phyloP scores from a whole-genome alignment of 1,140 invertebrate genomes.

The Ylistrum balloti region DNA sequence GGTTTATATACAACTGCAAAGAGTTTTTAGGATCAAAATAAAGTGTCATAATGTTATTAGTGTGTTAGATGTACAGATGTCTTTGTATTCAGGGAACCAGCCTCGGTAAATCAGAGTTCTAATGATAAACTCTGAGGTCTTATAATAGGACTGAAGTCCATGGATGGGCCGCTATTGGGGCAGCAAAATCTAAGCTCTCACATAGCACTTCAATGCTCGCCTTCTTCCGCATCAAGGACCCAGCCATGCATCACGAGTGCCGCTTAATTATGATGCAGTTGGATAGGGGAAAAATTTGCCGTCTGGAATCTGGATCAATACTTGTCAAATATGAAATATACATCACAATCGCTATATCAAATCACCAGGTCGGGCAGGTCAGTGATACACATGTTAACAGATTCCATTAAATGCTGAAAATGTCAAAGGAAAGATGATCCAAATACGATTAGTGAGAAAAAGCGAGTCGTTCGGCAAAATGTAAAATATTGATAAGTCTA shows the following conservation, averaged over 20 bases:
- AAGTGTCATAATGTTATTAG: background rate
- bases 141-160: background rate
- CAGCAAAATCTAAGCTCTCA: background rate
- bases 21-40: background rate
- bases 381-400: conserved; percentile 51
- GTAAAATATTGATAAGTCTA: conserved; percentile 45
- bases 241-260: background rate
- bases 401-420: conserved; percentile 60
- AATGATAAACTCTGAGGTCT: background rate
- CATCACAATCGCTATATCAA: conserved; percentile 58
- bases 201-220: background rate
- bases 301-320: conserved; percentile 49
- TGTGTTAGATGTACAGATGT: background rate
- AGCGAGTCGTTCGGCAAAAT: conserved; percentile 45
- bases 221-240: conserved; percentile 1
- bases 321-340: conserved; percentile 61
- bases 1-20: too few relatives aligned
- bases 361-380: conserved; percentile 47
- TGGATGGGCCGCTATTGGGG: background rate
- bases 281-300: background rate
- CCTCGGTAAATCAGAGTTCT: background rate
- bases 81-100: background rate
- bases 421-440: conserved; percentile 54
- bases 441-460: conserved; percentile 55
- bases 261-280: conserved; percentile 38